Conservation (phyloP, 2,888 invertebrate species). For the Morpho deidamia region DNA sequence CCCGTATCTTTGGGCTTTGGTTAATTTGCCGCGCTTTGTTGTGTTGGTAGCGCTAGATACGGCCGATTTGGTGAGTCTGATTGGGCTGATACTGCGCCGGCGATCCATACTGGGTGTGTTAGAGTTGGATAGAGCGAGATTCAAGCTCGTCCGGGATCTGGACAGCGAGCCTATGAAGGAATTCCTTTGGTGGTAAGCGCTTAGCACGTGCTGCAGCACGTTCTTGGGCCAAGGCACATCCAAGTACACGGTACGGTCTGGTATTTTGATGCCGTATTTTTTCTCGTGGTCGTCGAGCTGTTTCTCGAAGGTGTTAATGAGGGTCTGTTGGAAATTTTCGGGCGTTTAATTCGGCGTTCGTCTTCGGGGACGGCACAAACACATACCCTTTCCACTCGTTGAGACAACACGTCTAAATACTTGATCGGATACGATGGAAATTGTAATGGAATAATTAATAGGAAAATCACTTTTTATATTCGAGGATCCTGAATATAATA, state of each 20-base stretch:
- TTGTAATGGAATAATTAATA: too few species aligned
- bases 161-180: conserved; percentile 76
- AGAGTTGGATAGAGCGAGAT: conserved; percentile 48
- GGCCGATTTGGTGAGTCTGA: conserved; percentile 45
- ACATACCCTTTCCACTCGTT: conserved; percentile 17
- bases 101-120: conserved; percentile 54
- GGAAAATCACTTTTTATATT: too few species aligned
- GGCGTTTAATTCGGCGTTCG: conserved; percentile 30
- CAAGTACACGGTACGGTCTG: conserved; percentile 46
- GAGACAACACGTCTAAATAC: too few species aligned
- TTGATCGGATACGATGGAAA: too few species aligned
- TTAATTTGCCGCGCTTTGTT: conserved; percentile 45
- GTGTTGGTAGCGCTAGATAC: conserved; percentile 44
- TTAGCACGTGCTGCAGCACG: conserved; percentile 59
- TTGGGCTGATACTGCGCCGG: conserved; percentile 54
- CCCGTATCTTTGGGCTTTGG: conserved; percentile 51
- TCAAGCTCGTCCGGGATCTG: conserved; percentile 76
- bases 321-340: conserved; percentile 45
- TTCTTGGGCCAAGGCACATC: conserved; percentile 68
- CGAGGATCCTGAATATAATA: too few species aligned
- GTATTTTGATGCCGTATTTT: conserved; percentile 58
- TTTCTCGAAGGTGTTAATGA: conserved; percentile 52
- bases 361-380: conserved; percentile 42
- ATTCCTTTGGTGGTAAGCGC: conserved; percentile 55
- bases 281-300: conserved; percentile 68